A percentile compares a stretch with the other conserved stretches of the same genome.
phyloP scores from a whole-genome alignment of 2,888 invertebrate genomes.

The Ophion slaviceki region DNA sequence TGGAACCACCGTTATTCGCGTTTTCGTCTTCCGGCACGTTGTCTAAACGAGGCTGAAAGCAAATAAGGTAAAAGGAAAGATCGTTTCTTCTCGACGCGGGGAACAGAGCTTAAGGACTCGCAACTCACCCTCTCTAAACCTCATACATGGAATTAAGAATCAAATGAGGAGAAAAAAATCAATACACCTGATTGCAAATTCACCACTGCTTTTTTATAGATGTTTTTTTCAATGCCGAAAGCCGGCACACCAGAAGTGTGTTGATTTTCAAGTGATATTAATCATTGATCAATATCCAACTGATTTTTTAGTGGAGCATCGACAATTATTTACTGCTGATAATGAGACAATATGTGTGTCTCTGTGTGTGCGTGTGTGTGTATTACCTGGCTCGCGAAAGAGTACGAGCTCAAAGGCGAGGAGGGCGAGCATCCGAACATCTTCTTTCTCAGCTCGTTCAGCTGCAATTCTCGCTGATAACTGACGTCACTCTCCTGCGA shows the following conservation, averaged over 20 bases:
- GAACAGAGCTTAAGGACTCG: no score
- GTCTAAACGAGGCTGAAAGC: conserved; percentile 58
- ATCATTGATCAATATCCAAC: background rate
- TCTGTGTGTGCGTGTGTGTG: background rate
- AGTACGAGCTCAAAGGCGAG: conserved; percentile 54
- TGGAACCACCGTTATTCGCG: conserved; percentile 65
- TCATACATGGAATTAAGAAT: background rate
- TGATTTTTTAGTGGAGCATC: background rate
- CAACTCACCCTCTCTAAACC: background rate
- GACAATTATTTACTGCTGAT: background rate
- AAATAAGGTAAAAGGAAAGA: background rate
- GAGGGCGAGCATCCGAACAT: conserved; percentile 73
- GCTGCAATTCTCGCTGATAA: conserved; percentile 79
- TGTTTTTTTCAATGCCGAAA: no score
- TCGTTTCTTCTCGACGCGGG: background rate
- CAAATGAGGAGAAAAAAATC: background rate
- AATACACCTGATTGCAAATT: background rate
- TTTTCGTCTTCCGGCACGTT: conserved; percentile 66
- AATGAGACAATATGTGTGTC: background rate
- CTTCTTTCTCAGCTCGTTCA: conserved; percentile 79
- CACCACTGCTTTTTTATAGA: background rate
- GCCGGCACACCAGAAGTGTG: no score
- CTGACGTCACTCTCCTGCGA: conserved; percentile 78
- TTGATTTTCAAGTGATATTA: no score
- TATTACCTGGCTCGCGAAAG: conserved; percentile 73